A percentile compares a stretch with the other conserved stretches of the same genome.
These are phyloP conservation scores for Amaurobius ferox DNA, from an alignment of 2,888 invertebrate genomes.

Conservation along the genomic window DNA sequence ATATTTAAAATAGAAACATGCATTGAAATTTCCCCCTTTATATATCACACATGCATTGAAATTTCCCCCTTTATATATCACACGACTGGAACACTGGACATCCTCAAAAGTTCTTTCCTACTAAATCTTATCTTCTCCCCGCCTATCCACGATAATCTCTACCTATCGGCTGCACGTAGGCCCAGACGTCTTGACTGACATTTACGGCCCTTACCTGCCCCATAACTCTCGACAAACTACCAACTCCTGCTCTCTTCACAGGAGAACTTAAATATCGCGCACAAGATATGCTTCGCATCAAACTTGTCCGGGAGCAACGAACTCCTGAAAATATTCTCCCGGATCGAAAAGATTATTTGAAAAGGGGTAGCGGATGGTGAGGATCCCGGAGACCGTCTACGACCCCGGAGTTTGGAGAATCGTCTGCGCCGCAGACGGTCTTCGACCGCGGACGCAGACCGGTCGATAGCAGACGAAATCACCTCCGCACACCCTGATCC, in stretches of 20 bases:
- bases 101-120: no score
- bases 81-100: no score
- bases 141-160: no score
- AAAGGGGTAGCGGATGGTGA: neutral
- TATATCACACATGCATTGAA: no score
- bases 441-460: constrained; percentile 23
- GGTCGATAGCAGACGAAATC: constrained; percentile 13
- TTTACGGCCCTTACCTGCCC: constrained; percentile 1
- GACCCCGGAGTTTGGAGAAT: constrained; percentile 20
- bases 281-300: no score
- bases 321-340: neutral
- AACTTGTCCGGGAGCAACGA: constrained; percentile 8
- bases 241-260: neutral
- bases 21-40: no score
- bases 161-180: no score
- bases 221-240: neutral
- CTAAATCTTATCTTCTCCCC: no score
- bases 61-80: no score
- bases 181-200: neutral
- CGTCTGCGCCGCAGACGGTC: constrained; percentile 23
- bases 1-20: no score
- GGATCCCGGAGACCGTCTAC: constrained; percentile 14
- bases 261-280: neutral
- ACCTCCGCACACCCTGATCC: neutral
- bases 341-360: no score